These are phyloP conservation scores for Leucoraja ocellata DNA, from an alignment of 2,797 vertebrate genomes.

Conservation along the genomic window DNA sequence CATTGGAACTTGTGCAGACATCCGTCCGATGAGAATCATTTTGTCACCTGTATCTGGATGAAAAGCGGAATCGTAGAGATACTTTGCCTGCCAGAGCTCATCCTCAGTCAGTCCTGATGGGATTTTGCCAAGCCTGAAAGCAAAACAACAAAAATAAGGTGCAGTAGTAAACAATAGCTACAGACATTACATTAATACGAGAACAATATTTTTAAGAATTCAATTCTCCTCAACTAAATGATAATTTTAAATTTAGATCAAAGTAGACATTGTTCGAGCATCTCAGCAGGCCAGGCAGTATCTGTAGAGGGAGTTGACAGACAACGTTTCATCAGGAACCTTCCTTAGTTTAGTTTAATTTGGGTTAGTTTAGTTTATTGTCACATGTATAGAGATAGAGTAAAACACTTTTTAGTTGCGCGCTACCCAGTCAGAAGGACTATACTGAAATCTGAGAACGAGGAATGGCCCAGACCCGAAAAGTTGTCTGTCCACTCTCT, in stretches of 20 bases:
- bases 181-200: background rate
- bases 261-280: too few relatives aligned
- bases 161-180: background rate
- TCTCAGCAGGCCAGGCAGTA: too few relatives aligned
- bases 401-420: too few relatives aligned
- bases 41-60: slow-evolving; percentile 96
- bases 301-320: too few relatives aligned
- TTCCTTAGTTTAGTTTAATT: too few relatives aligned
- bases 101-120: slow-evolving; percentile 83
- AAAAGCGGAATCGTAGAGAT: slow-evolving; percentile 92
- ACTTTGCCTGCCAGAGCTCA: slow-evolving; percentile 89
- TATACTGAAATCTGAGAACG: too few relatives aligned
- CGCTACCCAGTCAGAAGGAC: too few relatives aligned
- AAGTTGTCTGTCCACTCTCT: too few relatives aligned
- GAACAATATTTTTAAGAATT: background rate
- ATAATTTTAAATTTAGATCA: background rate
- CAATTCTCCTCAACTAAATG: background rate
- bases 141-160: slow-evolving; percentile 5
- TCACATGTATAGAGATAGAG: too few relatives aligned
- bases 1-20: slow-evolving; percentile 98
- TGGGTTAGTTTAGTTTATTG: too few relatives aligned
- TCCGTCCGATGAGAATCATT: slow-evolving; percentile 87
- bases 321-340: too few relatives aligned
- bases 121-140: slow-evolving; percentile 62
- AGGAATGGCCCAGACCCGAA: too few relatives aligned